Percentiles rank a stretch among this genome's conserved stretches.
Conservation (phyloP, 2,888 invertebrate genomes). For the Ennomos erosarius region DNA sequence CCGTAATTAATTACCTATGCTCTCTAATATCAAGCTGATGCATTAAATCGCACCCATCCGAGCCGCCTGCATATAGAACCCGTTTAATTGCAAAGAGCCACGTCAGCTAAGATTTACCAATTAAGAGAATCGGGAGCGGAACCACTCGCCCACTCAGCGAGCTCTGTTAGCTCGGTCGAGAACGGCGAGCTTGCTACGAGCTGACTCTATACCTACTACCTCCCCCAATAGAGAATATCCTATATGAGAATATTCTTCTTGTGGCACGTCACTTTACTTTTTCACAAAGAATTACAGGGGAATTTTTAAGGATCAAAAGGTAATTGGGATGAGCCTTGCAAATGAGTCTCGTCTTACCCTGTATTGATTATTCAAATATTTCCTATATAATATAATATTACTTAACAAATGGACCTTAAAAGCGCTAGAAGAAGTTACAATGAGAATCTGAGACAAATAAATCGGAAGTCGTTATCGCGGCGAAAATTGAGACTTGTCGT, state of each 20-base stretch:
- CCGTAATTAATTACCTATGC: constrained; percentile 50
- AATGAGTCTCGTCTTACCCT: not conserved
- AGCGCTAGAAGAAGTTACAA: constrained; percentile 41
- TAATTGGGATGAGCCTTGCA: too few species aligned
- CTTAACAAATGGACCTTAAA: constrained; percentile 31
- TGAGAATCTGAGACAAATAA: constrained; percentile 43
- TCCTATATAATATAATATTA: constrained; percentile 5
- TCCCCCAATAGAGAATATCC: constrained; percentile 23
- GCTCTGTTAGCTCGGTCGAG: constrained; percentile 45
- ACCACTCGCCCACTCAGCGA: constrained; percentile 72
- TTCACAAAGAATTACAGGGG: too few species aligned
- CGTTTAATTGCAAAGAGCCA: constrained; percentile 78
- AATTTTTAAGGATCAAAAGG: too few species aligned
- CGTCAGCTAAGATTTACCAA: constrained; percentile 83
- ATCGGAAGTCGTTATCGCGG: constrained; percentile 43
- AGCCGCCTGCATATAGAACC: constrained; percentile 63
- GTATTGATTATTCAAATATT: constrained; percentile 18
- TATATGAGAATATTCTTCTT: too few species aligned
- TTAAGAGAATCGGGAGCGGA: constrained; percentile 78
- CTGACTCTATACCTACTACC: not conserved
- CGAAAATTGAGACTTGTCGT: constrained; percentile 48
- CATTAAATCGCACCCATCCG: constrained; percentile 64
- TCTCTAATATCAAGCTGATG: constrained; percentile 48
- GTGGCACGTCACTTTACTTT: too few species aligned
- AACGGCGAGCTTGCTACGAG: constrained; percentile 28